Evolutionary conservation across 2,113 vertebrate species (phyloP).

Genomic region (Lasiurus borealis): DNA sequence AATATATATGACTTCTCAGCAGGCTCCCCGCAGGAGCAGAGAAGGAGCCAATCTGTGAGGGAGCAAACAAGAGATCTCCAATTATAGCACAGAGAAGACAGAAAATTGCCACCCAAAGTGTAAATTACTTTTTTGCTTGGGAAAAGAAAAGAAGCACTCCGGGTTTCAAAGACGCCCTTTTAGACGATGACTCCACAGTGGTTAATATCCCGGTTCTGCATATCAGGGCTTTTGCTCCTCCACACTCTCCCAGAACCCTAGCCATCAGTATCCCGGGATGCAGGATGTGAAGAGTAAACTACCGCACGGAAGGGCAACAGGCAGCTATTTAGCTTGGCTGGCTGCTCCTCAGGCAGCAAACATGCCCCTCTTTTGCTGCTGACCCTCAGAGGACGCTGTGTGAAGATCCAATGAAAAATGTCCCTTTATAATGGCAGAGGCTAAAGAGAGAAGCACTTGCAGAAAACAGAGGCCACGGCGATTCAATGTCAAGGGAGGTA

Average conservation of each 20-base stretch:
- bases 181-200: constrained; percentile 63
- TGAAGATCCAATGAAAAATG: constrained; percentile 43
- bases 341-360: background rate
- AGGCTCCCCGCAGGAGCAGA: constrained; percentile 63
- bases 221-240: constrained; percentile 15
- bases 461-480: constrained; percentile 3
- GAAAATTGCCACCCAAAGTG: constrained; percentile 76
- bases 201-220: constrained; percentile 64
- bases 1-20: constrained; percentile 75
- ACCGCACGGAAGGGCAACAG: constrained; percentile 63
- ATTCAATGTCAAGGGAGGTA: background rate
- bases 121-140: constrained; percentile 65
- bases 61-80: constrained; percentile 71
- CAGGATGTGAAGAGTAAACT: constrained; percentile 1
- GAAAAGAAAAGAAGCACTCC: constrained; percentile 55
- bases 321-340: constrained; percentile 46
- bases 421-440: background rate
- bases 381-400: background rate
- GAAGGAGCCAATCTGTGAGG: constrained; percentile 67
- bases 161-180: constrained; percentile 70
- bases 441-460: background rate
- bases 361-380: background rate
- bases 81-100: constrained; percentile 69
- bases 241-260: background rate
- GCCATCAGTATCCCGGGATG: background rate